A percentile compares a stretch with the other conserved stretches of the same genome.
phyloP scores from a whole-genome alignment of 2,113 vertebrate species.

The Pseudorasbora parva region DNA sequence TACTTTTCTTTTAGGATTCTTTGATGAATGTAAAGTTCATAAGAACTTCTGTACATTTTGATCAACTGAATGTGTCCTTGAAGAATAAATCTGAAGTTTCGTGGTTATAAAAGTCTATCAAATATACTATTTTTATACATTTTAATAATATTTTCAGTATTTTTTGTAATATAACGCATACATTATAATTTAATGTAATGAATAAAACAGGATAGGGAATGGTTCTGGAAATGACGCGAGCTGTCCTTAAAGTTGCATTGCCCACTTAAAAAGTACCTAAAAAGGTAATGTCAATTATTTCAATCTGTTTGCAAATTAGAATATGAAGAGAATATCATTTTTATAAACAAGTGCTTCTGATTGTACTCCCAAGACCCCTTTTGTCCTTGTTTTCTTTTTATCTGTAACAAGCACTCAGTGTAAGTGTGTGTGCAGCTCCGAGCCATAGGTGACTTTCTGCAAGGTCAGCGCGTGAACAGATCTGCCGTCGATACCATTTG shows the following conservation, averaged over 20 bases:
- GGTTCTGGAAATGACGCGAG: not conserved
- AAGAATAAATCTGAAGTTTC: not conserved
- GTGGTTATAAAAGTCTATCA: too few species aligned
- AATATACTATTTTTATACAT: too few species aligned
- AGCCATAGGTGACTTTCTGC: constrained; percentile 60
- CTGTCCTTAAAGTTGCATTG: not conserved
- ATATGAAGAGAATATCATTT: not conserved
- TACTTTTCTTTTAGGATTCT: not conserved
- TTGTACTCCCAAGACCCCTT: not conserved
- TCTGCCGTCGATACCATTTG: constrained; percentile 54
- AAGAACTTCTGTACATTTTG: not conserved
- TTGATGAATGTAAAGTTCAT: not conserved
- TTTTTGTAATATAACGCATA: too few species aligned
- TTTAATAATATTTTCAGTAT: too few species aligned
- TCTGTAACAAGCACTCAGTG: constrained; percentile 14
- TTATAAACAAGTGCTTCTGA: not conserved
- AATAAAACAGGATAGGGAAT: not conserved
- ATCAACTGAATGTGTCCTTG: not conserved
- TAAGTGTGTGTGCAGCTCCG: constrained; percentile 19
- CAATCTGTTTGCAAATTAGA: not conserved
- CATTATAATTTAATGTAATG: too few species aligned
- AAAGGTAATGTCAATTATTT: not conserved
- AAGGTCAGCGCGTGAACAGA: constrained; percentile 68
- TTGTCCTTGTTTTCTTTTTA: constrained; percentile 29
- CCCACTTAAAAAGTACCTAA: not conserved